Base-by-base conservation (phyloP, 2,797 vertebrate species). In the Anolis apletophallus region DNA sequence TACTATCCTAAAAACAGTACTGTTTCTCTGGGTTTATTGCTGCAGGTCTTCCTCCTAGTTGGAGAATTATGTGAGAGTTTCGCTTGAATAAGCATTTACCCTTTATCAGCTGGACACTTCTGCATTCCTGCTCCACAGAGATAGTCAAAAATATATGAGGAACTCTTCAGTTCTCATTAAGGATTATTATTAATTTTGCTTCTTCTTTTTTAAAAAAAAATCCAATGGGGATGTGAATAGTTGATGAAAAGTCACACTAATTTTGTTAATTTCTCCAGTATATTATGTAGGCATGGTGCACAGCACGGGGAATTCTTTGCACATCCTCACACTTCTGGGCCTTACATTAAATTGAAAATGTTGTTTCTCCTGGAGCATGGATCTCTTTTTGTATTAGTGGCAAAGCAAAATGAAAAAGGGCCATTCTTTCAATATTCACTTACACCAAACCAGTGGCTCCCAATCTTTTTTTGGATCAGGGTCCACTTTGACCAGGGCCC, bases 11-110 rank as follows among this genome's bases (percentile, higher is more conserved):
- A 34, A 8, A 34, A 61, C 64, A 54, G 19, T 81, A 2, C 29
- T 67, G 5, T 23, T 79, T 40, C 23, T 72, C 19, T 87, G 23
- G 5, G 75, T 85, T 81, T 6, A 3, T 75, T 89, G 59, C 59
- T 80, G 75, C 1, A 32, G 34, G 34, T 11, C 83, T 75, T 74
- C 55, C 16, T 83, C 57, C 32, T 29, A 52, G 6, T 57, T 54
- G 17, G n/a, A 67, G 67, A 83, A 54, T 73, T 85, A 85, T 82
- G 4, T 67, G 81, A 59, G 59, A 84, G 32, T 29, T 85, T 85
- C 79, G 29, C n/a, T 54, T 84, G 64, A 32, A 61, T 85, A 61
- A 78, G 55, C 12, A 69, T 57, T 61, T 34, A 6, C 23, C 68
- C 69, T 81, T 69, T 73, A 78, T 71, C 32, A 88, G 50, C 32